Evolutionary conservation across 2,797 vertebrate species (phyloP), one percentile per base, ranked within the genome.

Genomic region (Echeneis naucrates): DNA sequence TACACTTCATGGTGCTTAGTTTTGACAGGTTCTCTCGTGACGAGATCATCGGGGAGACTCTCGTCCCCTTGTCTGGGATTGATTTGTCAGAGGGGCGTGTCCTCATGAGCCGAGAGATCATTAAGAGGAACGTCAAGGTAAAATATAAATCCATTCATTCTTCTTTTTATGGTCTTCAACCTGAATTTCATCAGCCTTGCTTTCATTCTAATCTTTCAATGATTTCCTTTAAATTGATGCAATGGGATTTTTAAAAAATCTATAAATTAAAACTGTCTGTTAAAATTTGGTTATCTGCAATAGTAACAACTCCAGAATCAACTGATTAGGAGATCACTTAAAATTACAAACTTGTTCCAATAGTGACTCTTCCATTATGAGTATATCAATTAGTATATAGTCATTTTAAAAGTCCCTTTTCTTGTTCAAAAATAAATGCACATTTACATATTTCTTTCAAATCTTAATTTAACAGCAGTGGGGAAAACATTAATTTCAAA

Each of bases 11-110:
- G 84, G 93, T 99, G 53, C 90, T 99, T 84, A 99, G 98, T 88
- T 99, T 99, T 40, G 98, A 99, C 80, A 94, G 98, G 6, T 99
- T 99, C 93, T 99, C 97, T 68, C 95, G 98, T 48, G 98, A 99
- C 78, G 97, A 99, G 74, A 88, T 98, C 71, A 99, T 99, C 57
- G 98, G 98, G 74, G 98, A 99, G 94, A 96, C 97, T 24, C 91
- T 98, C 0, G 96, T 99, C 47, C 97, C 97, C 10, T 92, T 99
- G 0, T 88, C 95, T 42, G 98, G 96, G 68, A 95, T 95, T 27
- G 96, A 99, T 84, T 87, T 99, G 48, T 92, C 96, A 0, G 96
- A 96, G 74, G 97, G 96, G 24, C 95, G 95, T 64, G 93, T 97
- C 83, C 85, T 97, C 68, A 98, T 99, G 98, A 97, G 94, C 93